Evolutionary conservation across 2,888 invertebrate genomes (phyloP).

Genomic region (Drosophila eohydei): DNA sequence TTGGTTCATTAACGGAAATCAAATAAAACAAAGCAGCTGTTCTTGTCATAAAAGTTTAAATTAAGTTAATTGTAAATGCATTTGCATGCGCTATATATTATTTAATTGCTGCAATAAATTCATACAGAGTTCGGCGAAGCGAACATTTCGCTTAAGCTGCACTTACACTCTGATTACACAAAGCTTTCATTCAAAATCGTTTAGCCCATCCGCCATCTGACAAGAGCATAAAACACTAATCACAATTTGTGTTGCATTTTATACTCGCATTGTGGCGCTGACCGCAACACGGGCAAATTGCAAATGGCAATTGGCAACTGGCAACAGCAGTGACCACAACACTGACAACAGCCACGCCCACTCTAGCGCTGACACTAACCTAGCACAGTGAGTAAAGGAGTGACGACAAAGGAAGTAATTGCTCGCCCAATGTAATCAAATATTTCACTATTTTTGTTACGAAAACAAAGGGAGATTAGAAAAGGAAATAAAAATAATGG

Average conservation of each 20-base stretch:
- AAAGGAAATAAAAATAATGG: neutral
- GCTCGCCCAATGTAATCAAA: too few species aligned
- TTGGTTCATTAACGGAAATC: constrained; percentile 3
- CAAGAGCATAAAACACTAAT: constrained; percentile 59
- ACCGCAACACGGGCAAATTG: constrained; percentile 52
- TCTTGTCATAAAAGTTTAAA: neutral
- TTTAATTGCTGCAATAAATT: constrained; percentile 50
- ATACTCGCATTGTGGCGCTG: constrained; percentile 31
- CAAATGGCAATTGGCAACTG: constrained; percentile 23
- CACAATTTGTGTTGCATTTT: constrained; percentile 63
- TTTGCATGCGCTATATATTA: constrained; percentile 31
- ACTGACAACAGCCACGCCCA: constrained; percentile 36
- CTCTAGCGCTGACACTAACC: too few species aligned
- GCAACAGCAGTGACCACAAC: constrained; percentile 36
- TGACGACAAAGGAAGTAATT: too few species aligned
- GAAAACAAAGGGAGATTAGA: neutral
- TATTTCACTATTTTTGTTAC: neutral
- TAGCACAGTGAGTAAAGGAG: constrained; percentile 18
- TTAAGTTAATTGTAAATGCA: neutral
- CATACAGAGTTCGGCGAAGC: constrained; percentile 4
- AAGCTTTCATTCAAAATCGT: constrained; percentile 12
- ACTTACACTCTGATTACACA: neutral
- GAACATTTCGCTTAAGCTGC: constrained; percentile 4
- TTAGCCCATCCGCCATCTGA: constrained; percentile 18
- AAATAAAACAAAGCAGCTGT: too few species aligned